phyloP scores from a whole-genome alignment of 2,888 invertebrate species.

The Cancer borealis region DNA sequence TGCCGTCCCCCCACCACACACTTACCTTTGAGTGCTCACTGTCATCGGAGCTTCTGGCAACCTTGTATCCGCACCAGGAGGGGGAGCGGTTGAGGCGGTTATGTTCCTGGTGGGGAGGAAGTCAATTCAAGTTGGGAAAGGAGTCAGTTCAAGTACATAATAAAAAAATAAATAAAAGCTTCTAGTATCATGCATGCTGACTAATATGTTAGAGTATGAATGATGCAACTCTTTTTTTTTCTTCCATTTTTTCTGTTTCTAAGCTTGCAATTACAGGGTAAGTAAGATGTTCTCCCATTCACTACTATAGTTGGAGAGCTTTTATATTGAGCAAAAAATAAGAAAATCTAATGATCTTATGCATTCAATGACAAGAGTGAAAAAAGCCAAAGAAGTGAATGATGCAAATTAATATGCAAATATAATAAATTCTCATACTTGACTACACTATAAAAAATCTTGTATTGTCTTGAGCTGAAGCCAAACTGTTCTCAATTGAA shows the following conservation, averaged over 20 bases:
- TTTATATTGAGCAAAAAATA: not conserved
- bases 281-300: not conserved
- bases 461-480: not conserved
- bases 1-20: not conserved
- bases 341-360: not conserved
- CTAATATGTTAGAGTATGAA: not conserved
- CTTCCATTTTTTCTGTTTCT: not conserved
- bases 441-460: not conserved
- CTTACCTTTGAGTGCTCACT: not conserved
- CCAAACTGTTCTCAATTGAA: not conserved
- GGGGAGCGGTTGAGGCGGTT: constrained; percentile 31
- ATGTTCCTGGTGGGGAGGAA: constrained; percentile 41
- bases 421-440: not conserved
- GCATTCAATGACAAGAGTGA: not conserved
- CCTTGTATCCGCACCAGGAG: constrained; percentile 51
- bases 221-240: too few species aligned
- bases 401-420: not conserved
- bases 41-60: not conserved
- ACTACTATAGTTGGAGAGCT: not conserved
- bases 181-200: not conserved
- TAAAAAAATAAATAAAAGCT: not conserved
- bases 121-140: not conserved
- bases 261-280: not conserved
- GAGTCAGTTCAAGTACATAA: too few species aligned
- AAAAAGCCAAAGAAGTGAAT: not conserved